Evolutionary conservation across 1,140 invertebrate genomes (phyloP).

Genomic region (Araneus ventricosus): DNA sequence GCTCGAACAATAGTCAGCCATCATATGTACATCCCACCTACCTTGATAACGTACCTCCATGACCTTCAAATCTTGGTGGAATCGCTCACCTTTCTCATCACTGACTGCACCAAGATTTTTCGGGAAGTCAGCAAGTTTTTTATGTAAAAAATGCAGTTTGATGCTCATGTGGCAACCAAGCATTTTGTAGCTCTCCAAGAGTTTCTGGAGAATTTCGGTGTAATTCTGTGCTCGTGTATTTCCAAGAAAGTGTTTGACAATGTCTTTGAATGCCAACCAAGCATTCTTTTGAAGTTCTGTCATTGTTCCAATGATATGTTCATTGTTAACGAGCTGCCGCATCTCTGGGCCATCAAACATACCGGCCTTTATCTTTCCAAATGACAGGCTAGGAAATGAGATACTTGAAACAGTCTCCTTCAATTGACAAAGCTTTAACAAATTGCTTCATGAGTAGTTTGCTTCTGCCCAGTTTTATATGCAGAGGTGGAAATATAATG

Average conservation of each 20-base stretch:
- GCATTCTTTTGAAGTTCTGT: background rate
- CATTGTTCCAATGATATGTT: background rate
- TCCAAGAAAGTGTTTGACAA: background rate
- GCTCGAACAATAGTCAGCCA: constrained; percentile 75
- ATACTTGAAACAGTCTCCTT: background rate
- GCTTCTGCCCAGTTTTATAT: background rate
- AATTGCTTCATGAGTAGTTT: background rate
- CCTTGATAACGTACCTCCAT: constrained; percentile 76
- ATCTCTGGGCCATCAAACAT: background rate
- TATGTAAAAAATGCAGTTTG: constrained; percentile 75
- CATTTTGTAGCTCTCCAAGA: background rate
- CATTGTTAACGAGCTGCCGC: background rate
- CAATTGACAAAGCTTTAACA: background rate
- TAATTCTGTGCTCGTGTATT: background rate
- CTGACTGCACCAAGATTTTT: constrained; percentile 29
- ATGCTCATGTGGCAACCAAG: constrained; percentile 73
- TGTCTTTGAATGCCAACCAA: background rate
- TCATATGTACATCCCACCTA: constrained; percentile 70
- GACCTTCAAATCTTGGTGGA: constrained; percentile 76
- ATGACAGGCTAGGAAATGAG: background rate
- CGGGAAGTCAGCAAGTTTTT: constrained; percentile 74
- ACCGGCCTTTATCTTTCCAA: background rate
- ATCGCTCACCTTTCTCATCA: constrained; percentile 76
- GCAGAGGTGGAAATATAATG: background rate
- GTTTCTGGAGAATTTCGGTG: background rate